Base-by-base conservation (phyloP, 2,797 vertebrate species). In the Distichodus sexfasciatus region DNA sequence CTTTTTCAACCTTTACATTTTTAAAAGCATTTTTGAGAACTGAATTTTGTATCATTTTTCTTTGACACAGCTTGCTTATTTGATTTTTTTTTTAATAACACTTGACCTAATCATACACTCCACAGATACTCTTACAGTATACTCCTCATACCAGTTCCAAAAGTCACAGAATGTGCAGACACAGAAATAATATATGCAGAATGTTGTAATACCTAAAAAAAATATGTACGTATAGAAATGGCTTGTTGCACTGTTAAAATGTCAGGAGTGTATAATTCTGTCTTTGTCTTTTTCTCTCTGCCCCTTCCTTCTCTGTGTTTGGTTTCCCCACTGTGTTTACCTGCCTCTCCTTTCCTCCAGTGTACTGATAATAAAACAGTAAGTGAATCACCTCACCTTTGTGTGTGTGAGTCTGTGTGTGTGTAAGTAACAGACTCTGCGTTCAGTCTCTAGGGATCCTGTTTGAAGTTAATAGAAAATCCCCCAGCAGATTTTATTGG, bases 191-290 rank as follows among this genome's bases (percentile, higher is more conserved):
- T 54, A 4, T 59, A 74, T 77, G 76, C 63, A 74, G 68, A 75
- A 11, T 50, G 46, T 64, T 55, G 15, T 44, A 41, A 2, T 3
- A 63, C 51, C 80, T 46, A 70, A 69, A 69, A 62, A 77, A 72
- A 74, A 78, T 83, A 74, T 78, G 70, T 69, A 61, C 80, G 60
- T 21, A 38, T 24, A 26, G 2, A 17, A 1, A 0, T 41, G 61
- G 4, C 59, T 75, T 64, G 66, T 76, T 21, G 77, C 19, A 38
- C 51, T 75, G 70, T 55, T 44, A 72, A 59, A 58, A 41, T 79
- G 69, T 81, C 71, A 71, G 65, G 36, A 26, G 59, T 67, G 53
- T 61, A 35, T 62, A 78, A 69, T 72, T 65, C 46, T 31, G 6
- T 36, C 2, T 21, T 2, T 12, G 1, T 10, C 2, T 21, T 21